A percentile compares a stretch with the other conserved stretches of the same genome.
phyloP scores from a whole-genome alignment of 2,888 invertebrate genomes.

The Galerucella calmariensis region DNA sequence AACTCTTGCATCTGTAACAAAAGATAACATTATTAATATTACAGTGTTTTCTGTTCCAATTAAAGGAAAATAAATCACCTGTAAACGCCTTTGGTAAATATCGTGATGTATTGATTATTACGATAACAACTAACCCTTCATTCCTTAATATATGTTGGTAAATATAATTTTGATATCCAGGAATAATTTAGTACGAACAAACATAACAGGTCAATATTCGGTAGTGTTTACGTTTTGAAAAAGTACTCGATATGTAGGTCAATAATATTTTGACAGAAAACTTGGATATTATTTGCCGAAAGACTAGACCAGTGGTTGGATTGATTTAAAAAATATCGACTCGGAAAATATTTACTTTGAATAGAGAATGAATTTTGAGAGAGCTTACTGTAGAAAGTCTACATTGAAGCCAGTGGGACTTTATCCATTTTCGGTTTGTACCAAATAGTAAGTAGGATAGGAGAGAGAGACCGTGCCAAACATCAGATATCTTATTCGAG shows the following conservation, averaged over 20 bases:
- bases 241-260: constrained; percentile 10
- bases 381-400: no score
- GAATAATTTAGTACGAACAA: constrained; percentile 7
- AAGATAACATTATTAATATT: neutral
- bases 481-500: no score
- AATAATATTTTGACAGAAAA: constrained; percentile 11
- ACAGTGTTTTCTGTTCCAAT: neutral
- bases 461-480: no score
- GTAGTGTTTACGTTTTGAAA: constrained; percentile 11
- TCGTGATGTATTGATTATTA: neutral
- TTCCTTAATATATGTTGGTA: neutral
- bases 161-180: neutral
- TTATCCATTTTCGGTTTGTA: no score
- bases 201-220: neutral
- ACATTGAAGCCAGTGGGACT: no score
- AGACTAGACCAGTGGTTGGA: neutral
- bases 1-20: constrained; percentile 27
- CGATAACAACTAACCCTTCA: neutral
- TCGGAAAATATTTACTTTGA: no score
- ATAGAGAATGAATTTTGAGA: no score
- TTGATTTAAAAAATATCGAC: no score
- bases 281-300: neutral
- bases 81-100: constrained; percentile 4
- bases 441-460: no score
- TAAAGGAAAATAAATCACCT: neutral